Conservation (phyloP, 2,888 invertebrate genomes). For the Amorpha juglandis region DNA sequence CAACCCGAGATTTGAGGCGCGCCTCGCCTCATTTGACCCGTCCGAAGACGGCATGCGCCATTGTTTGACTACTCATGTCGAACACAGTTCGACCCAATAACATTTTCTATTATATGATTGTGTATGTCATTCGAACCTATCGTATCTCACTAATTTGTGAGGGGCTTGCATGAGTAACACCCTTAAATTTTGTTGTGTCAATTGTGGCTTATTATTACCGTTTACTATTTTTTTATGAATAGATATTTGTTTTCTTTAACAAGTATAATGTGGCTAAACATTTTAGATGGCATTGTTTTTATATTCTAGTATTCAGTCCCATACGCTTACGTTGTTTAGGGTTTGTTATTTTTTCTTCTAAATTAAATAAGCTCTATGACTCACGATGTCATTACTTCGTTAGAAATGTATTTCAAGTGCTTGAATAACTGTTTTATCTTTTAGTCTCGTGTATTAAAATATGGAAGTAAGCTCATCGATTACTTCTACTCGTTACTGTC, state of each 20-base stretch:
- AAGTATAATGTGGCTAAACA: background rate
- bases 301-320: too few relatives aligned
- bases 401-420: too few relatives aligned
- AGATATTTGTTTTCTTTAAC: background rate
- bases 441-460: too few relatives aligned
- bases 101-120: conserved; percentile 56
- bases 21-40: conserved; percentile 80
- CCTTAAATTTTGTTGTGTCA: conserved; percentile 9
- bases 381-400: too few relatives aligned
- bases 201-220: background rate
- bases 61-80: conserved; percentile 70
- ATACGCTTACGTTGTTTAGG: too few relatives aligned
- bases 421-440: too few relatives aligned
- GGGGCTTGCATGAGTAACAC: conserved; percentile 11
- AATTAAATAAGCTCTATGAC: too few relatives aligned
- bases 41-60: conserved; percentile 65
- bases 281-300: background rate
- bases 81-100: conserved; percentile 59
- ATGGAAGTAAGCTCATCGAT: too few relatives aligned
- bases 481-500: too few relatives aligned
- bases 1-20: conserved; percentile 78
- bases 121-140: conserved; percentile 44
- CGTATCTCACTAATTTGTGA: conserved; percentile 20
- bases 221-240: background rate
- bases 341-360: too few relatives aligned